phyloP scores from a whole-genome alignment of 37 sponge, comb jelly and placozoan genomes.

The Beroe forskalii region DNA sequence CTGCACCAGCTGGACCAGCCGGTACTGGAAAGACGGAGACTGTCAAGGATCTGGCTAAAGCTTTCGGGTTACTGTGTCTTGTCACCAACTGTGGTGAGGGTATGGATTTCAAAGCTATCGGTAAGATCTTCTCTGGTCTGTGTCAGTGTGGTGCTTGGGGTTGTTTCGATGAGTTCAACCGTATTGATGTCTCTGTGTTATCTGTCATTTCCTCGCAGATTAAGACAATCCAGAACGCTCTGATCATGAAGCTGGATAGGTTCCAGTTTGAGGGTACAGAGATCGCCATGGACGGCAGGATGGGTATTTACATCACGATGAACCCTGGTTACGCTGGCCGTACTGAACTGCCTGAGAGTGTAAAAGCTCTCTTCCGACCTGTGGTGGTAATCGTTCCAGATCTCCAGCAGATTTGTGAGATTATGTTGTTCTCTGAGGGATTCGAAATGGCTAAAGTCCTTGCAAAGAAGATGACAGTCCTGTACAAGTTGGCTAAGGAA shows the following conservation, averaged over 20 bases:
- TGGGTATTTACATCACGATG: slow-evolving; percentile 99
- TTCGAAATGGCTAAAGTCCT: slow-evolving; percentile 96
- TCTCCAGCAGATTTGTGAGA: slow-evolving; percentile 97
- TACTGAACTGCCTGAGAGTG: slow-evolving; percentile 99
- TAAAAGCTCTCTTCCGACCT: slow-evolving; percentile 96
- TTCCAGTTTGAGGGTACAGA: slow-evolving; percentile 75
- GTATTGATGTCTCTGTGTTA: slow-evolving; percentile 96
- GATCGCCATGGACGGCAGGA: slow-evolving; percentile 86
- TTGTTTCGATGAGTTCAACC: slow-evolving; percentile 99
- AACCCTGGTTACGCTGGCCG: slow-evolving; percentile 99
- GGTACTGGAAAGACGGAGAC: slow-evolving; percentile 99
- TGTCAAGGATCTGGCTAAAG: slow-evolving; percentile 97
- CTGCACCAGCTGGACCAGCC: slow-evolving; percentile 99
- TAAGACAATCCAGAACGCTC: slow-evolving; percentile 97
- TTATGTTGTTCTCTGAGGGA: slow-evolving; percentile 99
- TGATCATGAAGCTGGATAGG: slow-evolving; percentile 86
- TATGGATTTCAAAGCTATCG: slow-evolving; percentile 99
- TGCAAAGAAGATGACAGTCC: slow-evolving; percentile 99
- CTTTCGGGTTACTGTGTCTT: slow-evolving; percentile 96
- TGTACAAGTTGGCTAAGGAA: slow-evolving; percentile 93
- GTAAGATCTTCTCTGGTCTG: slow-evolving; percentile 98
- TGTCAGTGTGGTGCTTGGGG: slow-evolving; percentile 99
- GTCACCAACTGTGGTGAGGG: slow-evolving; percentile 99
- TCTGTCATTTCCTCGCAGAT: slow-evolving; percentile 99
- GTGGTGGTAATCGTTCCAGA: slow-evolving; percentile 99